Conservation (phyloP, 1,140 invertebrate genomes). For the Elymnias hypermnestra region DNA sequence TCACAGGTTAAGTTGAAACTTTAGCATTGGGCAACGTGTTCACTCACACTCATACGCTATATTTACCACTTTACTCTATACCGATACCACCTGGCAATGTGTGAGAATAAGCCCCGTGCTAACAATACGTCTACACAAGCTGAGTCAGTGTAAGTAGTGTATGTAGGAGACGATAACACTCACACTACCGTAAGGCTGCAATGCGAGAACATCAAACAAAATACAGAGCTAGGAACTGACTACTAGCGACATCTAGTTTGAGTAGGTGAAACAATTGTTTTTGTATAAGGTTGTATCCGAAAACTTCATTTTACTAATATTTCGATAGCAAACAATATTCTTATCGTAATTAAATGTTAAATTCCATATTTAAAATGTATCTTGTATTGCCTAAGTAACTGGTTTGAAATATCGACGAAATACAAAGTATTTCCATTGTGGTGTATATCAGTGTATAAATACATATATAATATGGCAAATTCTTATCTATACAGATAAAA, state of each 20-base stretch:
- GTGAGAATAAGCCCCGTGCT: slow-evolving; percentile 17
- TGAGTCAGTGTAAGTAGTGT: background rate
- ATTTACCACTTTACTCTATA: slow-evolving; percentile 17
- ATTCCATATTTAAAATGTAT: too few relatives aligned
- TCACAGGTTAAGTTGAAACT: slow-evolving; percentile 3
- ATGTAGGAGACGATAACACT: slow-evolving; percentile 11
- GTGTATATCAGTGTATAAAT: too few relatives aligned
- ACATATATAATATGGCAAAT: too few relatives aligned
- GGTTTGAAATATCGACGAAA: too few relatives aligned
- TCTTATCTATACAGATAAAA: too few relatives aligned
- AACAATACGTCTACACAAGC: slow-evolving; percentile 14
- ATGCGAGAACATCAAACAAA: slow-evolving; percentile 21
- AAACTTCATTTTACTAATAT: too few relatives aligned
- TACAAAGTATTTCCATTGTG: too few relatives aligned
- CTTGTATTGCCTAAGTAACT: too few relatives aligned
- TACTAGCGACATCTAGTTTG: slow-evolving; percentile 56
- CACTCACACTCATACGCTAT: slow-evolving; percentile 17
- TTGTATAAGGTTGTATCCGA: slow-evolving; percentile 29
- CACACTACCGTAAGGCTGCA: slow-evolving; percentile 27
- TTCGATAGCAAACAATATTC: too few relatives aligned
- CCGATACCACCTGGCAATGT: slow-evolving; percentile 5
- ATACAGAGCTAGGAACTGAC: slow-evolving; percentile 15
- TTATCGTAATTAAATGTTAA: too few relatives aligned
- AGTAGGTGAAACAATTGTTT: slow-evolving; percentile 25
- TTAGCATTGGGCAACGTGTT: slow-evolving; percentile 2